These are phyloP conservation scores for Palythoa caribaeorum DNA, from an alignment of 92 coral and sea anemone genomes.

Conservation along the genomic window DNA sequence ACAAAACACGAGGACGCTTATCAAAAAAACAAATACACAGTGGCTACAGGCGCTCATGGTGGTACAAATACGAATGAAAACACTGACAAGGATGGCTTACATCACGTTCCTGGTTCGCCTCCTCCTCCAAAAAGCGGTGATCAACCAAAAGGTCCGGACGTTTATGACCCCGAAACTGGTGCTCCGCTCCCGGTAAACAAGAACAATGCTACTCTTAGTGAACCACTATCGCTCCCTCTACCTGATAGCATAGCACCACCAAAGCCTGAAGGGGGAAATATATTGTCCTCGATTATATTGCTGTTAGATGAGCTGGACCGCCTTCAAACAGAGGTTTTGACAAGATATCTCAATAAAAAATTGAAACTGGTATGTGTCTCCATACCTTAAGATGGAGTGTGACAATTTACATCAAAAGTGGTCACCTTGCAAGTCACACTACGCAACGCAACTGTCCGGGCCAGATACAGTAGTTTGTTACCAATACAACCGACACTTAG, in stretches of 20 bases:
- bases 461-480: no score
- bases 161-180: slow-evolving; percentile 12
- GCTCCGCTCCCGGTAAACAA: slow-evolving; percentile 41
- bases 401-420: neutral
- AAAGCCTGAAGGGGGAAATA: slow-evolving; percentile 70
- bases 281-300: slow-evolving; percentile 82
- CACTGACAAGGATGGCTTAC: neutral
- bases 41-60: neutral
- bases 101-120: slow-evolving; percentile 28
- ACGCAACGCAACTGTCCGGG: no score
- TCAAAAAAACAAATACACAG: slow-evolving; percentile 17
- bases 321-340: slow-evolving; percentile 86
- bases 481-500: no score
- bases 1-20: neutral
- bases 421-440: neutral
- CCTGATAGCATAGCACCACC: slow-evolving; percentile 25
- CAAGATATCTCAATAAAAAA: slow-evolving; percentile 77
- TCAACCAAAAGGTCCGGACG: slow-evolving; percentile 33
- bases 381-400: neutral
- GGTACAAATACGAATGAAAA: neutral
- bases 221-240: slow-evolving; percentile 21
- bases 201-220: neutral
- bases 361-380: slow-evolving; percentile 89
- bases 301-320: slow-evolving; percentile 92
- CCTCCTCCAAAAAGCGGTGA: slow-evolving; percentile 19